These are phyloP conservation scores for Lepilemur septentrionalis DNA, from an alignment of 2,797 vertebrate genomes.

Conservation along the genomic window DNA sequence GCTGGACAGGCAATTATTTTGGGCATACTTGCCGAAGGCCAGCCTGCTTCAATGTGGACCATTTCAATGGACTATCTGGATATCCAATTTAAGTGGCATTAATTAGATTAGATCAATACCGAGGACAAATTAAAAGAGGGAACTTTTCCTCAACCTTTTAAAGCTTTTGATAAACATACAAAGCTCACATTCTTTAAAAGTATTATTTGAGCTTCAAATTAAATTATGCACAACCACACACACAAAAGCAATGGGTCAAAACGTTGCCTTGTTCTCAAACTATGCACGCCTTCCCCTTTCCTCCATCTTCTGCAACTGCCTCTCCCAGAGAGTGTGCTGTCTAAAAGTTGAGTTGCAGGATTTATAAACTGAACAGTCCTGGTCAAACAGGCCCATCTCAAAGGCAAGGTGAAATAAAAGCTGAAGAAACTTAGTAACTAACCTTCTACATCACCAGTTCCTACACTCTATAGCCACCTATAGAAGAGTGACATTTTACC, in stretches of 20 bases:
- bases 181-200: not conserved
- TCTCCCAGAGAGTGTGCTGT: not conserved
- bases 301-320: not conserved
- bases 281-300: accelerated
- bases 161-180: not conserved
- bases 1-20: not conserved
- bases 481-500: not conserved
- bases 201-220: not conserved
- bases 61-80: not conserved
- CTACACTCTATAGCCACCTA: not conserved
- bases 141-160: not conserved
- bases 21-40: not conserved
- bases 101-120: not conserved
- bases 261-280: not conserved
- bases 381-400: not conserved
- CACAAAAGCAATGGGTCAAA: not conserved
- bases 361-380: not conserved
- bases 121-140: not conserved
- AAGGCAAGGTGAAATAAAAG: not conserved
- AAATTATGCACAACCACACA: not conserved
- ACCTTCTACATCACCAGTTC: accelerated
- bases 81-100: not conserved
- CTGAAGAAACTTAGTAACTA: too few relatives aligned
- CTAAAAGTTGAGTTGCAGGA: not conserved
- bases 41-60: not conserved